Percentiles rank a stretch among this genome's conserved stretches.
phyloP scores from a whole-genome alignment of 2,888 invertebrate genomes.

The Parapristionchus giblindavisi region DNA sequence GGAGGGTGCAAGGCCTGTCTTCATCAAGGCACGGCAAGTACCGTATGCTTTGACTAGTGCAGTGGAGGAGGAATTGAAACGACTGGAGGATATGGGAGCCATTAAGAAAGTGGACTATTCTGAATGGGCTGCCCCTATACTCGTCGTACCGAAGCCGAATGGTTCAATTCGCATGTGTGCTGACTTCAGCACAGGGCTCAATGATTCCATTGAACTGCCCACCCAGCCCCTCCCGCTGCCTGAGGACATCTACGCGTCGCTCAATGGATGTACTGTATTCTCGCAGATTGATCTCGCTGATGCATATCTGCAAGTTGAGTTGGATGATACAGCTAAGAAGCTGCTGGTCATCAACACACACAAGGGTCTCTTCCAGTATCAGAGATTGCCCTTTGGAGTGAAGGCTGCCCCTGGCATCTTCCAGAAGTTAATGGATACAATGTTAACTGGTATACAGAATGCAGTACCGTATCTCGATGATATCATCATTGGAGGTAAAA shows the following conservation, averaged over 20 bases:
- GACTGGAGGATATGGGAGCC: constrained; percentile 42
- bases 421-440: constrained; percentile 48
- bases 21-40: constrained; percentile 38
- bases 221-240: constrained; percentile 51
- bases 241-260: constrained; percentile 48
- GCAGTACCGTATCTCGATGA: constrained; percentile 50
- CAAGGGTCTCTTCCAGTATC: constrained; percentile 49
- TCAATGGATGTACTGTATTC: constrained; percentile 49
- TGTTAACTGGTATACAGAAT: constrained; percentile 45
- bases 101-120: constrained; percentile 45
- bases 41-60: constrained; percentile 36
- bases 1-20: constrained; percentile 36
- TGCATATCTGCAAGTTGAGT: constrained; percentile 54
- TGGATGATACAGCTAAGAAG: constrained; percentile 46
- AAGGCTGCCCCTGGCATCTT: constrained; percentile 52
- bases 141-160: constrained; percentile 48
- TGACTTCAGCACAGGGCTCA: constrained; percentile 56
- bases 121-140: constrained; percentile 54
- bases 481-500: constrained; percentile 41
- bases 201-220: constrained; percentile 43
- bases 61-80: constrained; percentile 42
- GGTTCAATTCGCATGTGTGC: constrained; percentile 53
- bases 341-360: constrained; percentile 53
- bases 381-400: constrained; percentile 55
- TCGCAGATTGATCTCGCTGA: constrained; percentile 52